Percentiles rank a stretch among this genome's conserved stretches.
phyloP scores from a whole-genome alignment of 2,888 invertebrate genomes.

The Eudasyphora cyanicolor region DNA sequence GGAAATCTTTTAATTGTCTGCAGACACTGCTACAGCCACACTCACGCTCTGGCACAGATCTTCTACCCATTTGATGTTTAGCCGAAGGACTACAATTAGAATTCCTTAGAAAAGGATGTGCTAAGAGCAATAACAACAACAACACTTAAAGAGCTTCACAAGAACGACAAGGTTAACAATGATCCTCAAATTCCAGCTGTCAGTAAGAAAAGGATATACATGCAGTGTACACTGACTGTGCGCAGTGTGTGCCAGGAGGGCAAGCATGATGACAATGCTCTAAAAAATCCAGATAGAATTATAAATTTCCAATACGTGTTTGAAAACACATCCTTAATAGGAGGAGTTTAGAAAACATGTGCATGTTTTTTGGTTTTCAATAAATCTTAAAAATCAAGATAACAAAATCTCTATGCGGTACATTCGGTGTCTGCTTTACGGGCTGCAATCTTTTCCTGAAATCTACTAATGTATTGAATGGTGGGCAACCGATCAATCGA shows the following conservation, averaged over 20 bases:
- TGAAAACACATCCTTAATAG: background rate
- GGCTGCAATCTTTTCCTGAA: background rate
- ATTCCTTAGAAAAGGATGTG: constrained; percentile 52
- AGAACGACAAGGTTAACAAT: background rate
- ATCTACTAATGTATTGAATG: background rate
- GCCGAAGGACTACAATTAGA: constrained; percentile 56
- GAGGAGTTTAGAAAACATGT: constrained; percentile 3
- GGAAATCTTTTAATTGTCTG: constrained; percentile 30
- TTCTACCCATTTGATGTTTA: constrained; percentile 43
- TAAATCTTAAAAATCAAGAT: background rate
- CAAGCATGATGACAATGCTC: background rate
- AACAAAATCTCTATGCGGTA: background rate
- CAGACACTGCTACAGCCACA: background rate
- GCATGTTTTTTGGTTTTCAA: background rate
- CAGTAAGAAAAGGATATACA: too few species aligned
- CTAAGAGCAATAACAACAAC: too few species aligned
- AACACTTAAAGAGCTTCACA: too few species aligned
- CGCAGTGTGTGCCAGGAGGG: background rate
- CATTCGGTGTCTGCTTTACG: background rate
- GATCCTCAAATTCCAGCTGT: background rate
- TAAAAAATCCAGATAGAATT: background rate
- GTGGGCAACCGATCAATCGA: background rate
- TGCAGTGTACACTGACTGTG: too few species aligned
- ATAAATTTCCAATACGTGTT: background rate
- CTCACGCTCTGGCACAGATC: background rate